Conservation (phyloP, 1,140 invertebrate genomes). For the Bradynema listronoti region DNA sequence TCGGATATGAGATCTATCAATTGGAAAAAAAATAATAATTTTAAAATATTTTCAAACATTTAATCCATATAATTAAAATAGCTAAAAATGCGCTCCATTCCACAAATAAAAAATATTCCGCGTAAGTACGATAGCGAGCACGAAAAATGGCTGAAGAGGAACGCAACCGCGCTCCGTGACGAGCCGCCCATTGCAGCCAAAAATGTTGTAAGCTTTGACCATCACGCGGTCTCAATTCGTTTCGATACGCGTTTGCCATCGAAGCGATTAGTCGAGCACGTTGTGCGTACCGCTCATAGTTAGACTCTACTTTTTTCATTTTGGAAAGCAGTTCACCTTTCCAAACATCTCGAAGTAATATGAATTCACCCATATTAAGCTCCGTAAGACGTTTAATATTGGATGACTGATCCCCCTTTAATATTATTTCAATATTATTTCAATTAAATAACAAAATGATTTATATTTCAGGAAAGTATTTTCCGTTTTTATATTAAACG, state of each 20-base stretch:
- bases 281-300: constrained; percentile 18
- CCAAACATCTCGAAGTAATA: constrained; percentile 26
- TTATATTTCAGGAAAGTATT: constrained; percentile 2
- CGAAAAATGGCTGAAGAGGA: too few relatives aligned
- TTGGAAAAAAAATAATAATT: too few relatives aligned
- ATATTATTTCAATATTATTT: too few relatives aligned
- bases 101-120: too few relatives aligned
- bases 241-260: constrained; percentile 34
- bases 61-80: too few relatives aligned
- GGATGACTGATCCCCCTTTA: constrained; percentile 45
- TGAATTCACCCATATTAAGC: constrained; percentile 29
- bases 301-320: constrained; percentile 22
- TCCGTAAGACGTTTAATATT: constrained; percentile 37
- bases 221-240: constrained; percentile 8
- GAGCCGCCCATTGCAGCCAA: constrained; percentile 37
- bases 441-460: too few relatives aligned
- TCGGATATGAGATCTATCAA: too few relatives aligned
- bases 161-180: too few relatives aligned
- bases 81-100: too few relatives aligned
- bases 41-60: too few relatives aligned
- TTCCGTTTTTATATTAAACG: constrained; percentile 11
- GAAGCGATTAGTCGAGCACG: constrained; percentile 26
- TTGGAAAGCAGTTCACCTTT: constrained; percentile 12
- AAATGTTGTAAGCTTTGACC: constrained; percentile 30
- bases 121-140: too few relatives aligned